Conservation (phyloP, 2,113 vertebrate genomes). For the Kryptolebias marmoratus region DNA sequence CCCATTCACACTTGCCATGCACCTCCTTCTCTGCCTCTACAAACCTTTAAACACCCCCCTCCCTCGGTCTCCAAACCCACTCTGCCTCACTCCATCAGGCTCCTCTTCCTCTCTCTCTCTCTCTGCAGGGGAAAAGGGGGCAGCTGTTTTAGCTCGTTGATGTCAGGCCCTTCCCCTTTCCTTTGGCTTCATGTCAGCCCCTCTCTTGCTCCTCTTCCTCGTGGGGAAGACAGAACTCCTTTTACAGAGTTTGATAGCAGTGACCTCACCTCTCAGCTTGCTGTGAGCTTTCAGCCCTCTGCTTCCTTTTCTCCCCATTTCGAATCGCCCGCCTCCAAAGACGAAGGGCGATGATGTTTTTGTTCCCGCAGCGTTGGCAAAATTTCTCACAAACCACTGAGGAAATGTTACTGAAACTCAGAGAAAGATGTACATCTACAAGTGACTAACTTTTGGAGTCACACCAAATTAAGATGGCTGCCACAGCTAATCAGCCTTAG, state of each 20-base stretch:
- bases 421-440: no score
- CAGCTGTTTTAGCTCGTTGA: constrained; percentile 79
- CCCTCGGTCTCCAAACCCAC: constrained; percentile 45
- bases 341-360: no score
- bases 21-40: constrained; percentile 44
- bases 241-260: constrained; percentile 14
- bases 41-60: constrained; percentile 45
- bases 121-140: constrained; percentile 58
- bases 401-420: no score
- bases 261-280: constrained; percentile 5
- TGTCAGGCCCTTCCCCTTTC: constrained; percentile 72
- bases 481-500: no score
- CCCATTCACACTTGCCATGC: constrained; percentile 48
- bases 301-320: no score
- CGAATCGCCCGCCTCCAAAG: no score
- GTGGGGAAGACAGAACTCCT: constrained; percentile 50
- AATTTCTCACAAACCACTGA: no score
- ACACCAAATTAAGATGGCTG: no score
- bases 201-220: constrained; percentile 53
- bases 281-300: neutral
- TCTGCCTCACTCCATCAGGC: constrained; percentile 40
- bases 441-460: no score
- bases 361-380: no score
- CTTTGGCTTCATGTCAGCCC: constrained; percentile 63
- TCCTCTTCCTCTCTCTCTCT: constrained; percentile 52